Conservation (phyloP, 1,140 invertebrate species). For the Portunus trituberculatus region DNA sequence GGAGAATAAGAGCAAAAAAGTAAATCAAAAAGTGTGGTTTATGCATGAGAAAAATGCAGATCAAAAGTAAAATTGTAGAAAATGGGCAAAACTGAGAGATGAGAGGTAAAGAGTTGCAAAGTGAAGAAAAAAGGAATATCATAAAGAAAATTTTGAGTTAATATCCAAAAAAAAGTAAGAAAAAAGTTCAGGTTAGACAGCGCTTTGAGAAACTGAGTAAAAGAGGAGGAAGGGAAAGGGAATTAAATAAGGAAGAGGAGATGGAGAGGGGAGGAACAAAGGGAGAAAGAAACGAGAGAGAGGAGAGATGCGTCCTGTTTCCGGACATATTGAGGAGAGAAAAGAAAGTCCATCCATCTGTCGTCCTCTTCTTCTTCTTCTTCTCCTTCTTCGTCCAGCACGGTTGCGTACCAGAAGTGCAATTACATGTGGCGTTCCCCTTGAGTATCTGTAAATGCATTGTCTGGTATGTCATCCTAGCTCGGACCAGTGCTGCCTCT, state of each 20-base stretch:
- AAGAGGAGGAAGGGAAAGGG: no score
- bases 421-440: conserved; percentile 89
- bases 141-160: no score
- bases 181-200: not conserved
- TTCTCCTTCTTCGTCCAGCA: conserved; percentile 73
- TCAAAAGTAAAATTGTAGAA: no score
- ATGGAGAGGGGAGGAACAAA: not conserved
- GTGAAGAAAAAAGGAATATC: no score
- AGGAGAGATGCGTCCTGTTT: not conserved
- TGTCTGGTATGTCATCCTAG: conserved; percentile 98
- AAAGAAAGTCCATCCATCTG: not conserved
- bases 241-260: not conserved
- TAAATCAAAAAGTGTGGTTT: no score
- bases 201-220: not conserved
- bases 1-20: no score
- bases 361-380: conserved; percentile 38
- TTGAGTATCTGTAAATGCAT: conserved; percentile 98
- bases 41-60: no score
- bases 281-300: not conserved
- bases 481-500: conserved; percentile 77
- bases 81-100: no score
- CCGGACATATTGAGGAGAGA: not conserved
- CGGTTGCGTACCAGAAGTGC: conserved; percentile 97
- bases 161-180: no score
- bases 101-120: no score